phyloP scores from a whole-genome alignment of 2,113 vertebrate species.

The Dasyprocta punctata region DNA sequence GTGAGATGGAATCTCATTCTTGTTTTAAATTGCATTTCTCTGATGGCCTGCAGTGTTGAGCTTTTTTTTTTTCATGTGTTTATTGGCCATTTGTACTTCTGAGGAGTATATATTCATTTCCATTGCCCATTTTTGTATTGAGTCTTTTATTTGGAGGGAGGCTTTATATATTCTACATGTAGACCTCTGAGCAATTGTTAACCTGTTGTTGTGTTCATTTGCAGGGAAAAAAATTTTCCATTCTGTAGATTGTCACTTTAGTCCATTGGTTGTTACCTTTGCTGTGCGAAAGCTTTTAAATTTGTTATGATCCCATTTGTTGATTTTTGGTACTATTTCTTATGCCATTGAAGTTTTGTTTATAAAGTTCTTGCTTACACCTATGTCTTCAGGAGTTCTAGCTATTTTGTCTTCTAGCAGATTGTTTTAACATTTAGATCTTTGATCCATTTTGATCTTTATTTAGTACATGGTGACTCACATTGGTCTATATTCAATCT shows the following conservation, averaged over 20 bases:
- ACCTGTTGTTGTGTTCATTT: no score
- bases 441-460: background rate
- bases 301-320: background rate
- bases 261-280: background rate
- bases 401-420: background rate
- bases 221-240: background rate
- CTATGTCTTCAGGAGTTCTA: background rate
- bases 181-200: background rate
- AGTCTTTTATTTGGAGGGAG: background rate
- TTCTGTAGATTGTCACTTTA: background rate
- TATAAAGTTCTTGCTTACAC: background rate
- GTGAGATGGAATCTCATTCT: background rate
- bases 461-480: background rate
- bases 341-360: background rate
- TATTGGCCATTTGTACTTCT: background rate
- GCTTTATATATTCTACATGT: background rate
- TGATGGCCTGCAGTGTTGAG: background rate
- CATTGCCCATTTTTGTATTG: background rate
- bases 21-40: background rate
- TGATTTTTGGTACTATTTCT: background rate
- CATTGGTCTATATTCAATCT: background rate
- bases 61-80: background rate
- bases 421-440: background rate
- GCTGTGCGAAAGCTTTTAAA: background rate
- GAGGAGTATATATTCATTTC: background rate